Percentiles rank a stretch among this genome's conserved stretches.
phyloP scores from a whole-genome alignment of 37 sponge, comb jelly and placozoan species.

The Petrosia ficiformis region DNA sequence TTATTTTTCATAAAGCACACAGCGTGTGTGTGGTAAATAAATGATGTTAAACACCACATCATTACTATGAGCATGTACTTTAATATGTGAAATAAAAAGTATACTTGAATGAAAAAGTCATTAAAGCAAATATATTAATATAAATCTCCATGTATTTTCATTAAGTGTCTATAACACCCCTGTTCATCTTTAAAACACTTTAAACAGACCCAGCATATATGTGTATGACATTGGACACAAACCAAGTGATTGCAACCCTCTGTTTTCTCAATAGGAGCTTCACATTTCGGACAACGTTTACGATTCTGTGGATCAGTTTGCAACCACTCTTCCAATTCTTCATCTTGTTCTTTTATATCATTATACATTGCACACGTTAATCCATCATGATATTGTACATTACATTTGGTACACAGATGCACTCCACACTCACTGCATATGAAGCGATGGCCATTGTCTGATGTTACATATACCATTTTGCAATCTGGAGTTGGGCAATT shows the following conservation, averaged over 20 bases:
- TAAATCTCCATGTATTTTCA: slow-evolving; percentile 16
- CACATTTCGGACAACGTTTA: slow-evolving; percentile 61
- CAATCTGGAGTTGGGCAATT: slow-evolving; percentile 70
- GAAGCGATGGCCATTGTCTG: slow-evolving; percentile 30
- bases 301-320: slow-evolving; percentile 10
- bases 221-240: slow-evolving; percentile 33
- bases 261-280: slow-evolving; percentile 58
- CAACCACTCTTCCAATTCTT: slow-evolving; percentile 44
- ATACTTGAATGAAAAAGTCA: too few species aligned
- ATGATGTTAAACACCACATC: too few species aligned
- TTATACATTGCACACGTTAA: slow-evolving; percentile 39
- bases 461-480: slow-evolving; percentile 39
- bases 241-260: slow-evolving; percentile 44
- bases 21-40: too few species aligned
- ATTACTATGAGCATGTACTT: too few species aligned
- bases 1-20: too few species aligned
- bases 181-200: slow-evolving; percentile 17
- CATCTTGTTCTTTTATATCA: neutral
- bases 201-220: slow-evolving; percentile 70
- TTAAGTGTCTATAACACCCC: slow-evolving; percentile 55
- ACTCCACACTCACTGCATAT: slow-evolving; percentile 52
- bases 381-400: slow-evolving; percentile 50
- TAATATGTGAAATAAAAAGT: too few species aligned
- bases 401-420: slow-evolving; percentile 38
- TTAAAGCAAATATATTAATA: neutral